phyloP scores from a whole-genome alignment of 2,113 vertebrate species.

The Pluvialis apricaria region DNA sequence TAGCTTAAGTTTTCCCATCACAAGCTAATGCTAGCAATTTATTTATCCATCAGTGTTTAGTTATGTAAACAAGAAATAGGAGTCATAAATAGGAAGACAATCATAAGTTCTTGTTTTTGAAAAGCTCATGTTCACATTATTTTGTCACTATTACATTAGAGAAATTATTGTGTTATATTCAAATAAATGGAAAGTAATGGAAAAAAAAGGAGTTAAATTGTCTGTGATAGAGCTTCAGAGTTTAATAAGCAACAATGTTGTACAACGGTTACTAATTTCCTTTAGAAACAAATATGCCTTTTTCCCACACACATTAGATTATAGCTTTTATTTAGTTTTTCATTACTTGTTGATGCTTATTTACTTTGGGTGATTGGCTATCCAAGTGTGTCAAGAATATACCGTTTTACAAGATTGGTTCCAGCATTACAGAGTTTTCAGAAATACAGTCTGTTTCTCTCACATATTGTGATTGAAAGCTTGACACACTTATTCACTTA shows the following conservation, averaged over 20 bases:
- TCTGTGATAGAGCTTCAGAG: background rate
- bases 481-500: background rate
- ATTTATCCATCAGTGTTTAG: background rate
- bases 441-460: background rate
- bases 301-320: background rate
- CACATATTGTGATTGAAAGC: background rate
- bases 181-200: conserved; percentile 40
- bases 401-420: background rate
- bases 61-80: background rate
- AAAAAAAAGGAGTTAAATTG: conserved; percentile 1
- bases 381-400: background rate
- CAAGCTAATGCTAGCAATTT: background rate
- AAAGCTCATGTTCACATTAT: background rate
- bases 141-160: background rate
- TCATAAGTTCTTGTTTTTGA: background rate
- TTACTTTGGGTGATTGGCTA: background rate
- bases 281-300: background rate
- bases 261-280: conserved; percentile 35
- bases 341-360: background rate
- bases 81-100: background rate
- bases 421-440: background rate
- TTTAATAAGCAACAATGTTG: background rate
- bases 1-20: background rate
- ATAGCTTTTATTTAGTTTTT: background rate
- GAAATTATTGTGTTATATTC: background rate